A percentile compares a stretch with the other conserved stretches of the same genome.
Conservation (phyloP, 2,113 vertebrate genomes). For the Chiloscyllium plagiosum region DNA sequence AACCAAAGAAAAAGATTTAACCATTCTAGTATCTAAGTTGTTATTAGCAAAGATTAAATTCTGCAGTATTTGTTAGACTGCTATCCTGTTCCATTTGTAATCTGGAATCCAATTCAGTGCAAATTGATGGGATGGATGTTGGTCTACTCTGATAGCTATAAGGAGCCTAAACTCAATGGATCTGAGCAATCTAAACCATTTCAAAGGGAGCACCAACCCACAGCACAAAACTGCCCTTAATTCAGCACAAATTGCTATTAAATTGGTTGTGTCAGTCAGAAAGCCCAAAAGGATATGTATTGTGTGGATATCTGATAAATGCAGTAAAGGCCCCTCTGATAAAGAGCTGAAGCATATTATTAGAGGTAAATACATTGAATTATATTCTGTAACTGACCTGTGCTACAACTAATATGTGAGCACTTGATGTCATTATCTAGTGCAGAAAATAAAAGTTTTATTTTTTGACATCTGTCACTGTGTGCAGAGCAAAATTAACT, state of each 20-base stretch:
- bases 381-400: neutral
- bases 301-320: neutral
- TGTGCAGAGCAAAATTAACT: neutral
- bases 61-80: neutral
- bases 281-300: neutral
- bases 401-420: neutral
- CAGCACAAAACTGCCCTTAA: neutral
- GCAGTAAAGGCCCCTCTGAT: neutral
- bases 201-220: neutral
- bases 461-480: neutral
- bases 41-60: neutral
- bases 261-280: neutral
- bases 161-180: neutral
- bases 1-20: neutral
- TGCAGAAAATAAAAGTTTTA: neutral
- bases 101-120: neutral
- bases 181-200: neutral
- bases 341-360: neutral
- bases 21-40: neutral
- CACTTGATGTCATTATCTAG: neutral
- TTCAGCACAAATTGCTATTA: conserved; percentile 3
- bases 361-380: neutral
- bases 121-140: neutral
- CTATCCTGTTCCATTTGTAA: neutral
- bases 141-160: neutral